Percentiles rank a stretch among this genome's conserved stretches.
phyloP scores from a whole-genome alignment of 2,113 vertebrate genomes.

The Salvelinus alpinus region DNA sequence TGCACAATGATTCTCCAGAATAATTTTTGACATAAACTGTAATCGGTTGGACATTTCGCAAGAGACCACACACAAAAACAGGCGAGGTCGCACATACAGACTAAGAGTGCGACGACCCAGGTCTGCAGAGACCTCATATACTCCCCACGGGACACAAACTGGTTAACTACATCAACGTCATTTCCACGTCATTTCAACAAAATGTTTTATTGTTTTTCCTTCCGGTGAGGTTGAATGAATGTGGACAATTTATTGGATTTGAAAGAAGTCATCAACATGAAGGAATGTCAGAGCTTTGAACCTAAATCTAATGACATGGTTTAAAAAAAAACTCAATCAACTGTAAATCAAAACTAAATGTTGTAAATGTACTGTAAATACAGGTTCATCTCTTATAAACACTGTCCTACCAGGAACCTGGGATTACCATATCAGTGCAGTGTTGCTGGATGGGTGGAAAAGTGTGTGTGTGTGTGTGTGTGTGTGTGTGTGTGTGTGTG shows the following conservation, averaged over 20 bases:
- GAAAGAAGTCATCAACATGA: too few relatives aligned
- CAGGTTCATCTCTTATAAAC: background rate
- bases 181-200: too few relatives aligned
- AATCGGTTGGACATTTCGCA: background rate
- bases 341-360: too few relatives aligned
- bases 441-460: background rate
- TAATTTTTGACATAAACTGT: background rate
- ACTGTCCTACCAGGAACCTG: background rate
- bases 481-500: background rate
- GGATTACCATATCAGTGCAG: background rate
- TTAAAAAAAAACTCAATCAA: too few relatives aligned
- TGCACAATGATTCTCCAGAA: background rate
- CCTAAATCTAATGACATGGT: too few relatives aligned
- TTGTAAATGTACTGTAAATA: background rate
- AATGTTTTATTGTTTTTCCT: too few relatives aligned
- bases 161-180: too few relatives aligned
- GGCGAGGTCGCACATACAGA: background rate
- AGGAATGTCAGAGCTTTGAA: too few relatives aligned
- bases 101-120: background rate
- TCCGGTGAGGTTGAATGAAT: too few relatives aligned
- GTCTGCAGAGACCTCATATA: background rate
- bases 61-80: conserved; percentile 12
- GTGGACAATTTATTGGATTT: too few relatives aligned
- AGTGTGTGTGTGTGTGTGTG: background rate
- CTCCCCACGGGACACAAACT: too few relatives aligned